phyloP scores from a whole-genome alignment of 2,113 vertebrate genomes.

The Myrmophylax atrothorax region DNA sequence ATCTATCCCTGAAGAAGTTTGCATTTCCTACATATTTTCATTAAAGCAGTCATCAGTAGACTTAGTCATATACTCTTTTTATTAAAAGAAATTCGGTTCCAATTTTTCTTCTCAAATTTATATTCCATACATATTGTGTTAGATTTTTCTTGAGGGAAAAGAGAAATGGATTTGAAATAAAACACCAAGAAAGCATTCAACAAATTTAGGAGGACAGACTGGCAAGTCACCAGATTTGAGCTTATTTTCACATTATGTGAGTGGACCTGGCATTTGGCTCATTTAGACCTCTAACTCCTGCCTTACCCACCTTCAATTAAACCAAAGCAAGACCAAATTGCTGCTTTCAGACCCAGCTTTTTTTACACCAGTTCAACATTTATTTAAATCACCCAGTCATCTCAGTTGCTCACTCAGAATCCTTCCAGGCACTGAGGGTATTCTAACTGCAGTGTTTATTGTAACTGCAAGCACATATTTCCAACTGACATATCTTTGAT shows the following conservation, averaged over 20 bases:
- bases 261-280: not conserved
- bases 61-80: not conserved
- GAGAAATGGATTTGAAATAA: not conserved
- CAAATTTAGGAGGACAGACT: not conserved
- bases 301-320: not conserved
- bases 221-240: not conserved
- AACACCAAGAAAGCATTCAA: not conserved
- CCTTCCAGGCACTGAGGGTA: not conserved
- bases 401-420: not conserved
- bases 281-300: not conserved
- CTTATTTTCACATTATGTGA: not conserved
- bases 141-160: not conserved
- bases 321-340: not conserved
- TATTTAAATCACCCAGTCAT: not conserved
- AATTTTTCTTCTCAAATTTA: not conserved
- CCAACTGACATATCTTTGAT: not conserved
- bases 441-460: not conserved
- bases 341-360: not conserved
- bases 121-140: not conserved
- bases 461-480: not conserved
- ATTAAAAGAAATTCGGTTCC: not conserved
- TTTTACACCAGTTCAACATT: not conserved
- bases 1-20: not conserved
- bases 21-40: not conserved
- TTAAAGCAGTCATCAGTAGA: not conserved